Evolutionary conservation across 2,113 vertebrate genomes (phyloP).

Genomic region (Merops nubicus): DNA sequence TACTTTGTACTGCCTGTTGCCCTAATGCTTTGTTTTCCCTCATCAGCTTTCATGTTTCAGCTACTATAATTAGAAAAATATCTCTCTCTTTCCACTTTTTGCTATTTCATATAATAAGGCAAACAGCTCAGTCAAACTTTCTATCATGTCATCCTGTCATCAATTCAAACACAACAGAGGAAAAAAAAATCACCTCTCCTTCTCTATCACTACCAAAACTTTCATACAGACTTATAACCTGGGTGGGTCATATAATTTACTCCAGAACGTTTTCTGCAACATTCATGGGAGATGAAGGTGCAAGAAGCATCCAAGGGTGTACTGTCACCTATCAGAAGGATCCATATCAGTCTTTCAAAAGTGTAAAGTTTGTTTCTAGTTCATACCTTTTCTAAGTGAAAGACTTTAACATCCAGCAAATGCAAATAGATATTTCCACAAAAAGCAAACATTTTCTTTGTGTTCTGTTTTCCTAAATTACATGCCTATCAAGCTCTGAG

Average conservation of each 20-base stretch:
- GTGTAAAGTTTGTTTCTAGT: not conserved
- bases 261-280: not conserved
- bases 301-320: not conserved
- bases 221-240: not conserved
- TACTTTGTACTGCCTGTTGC: not conserved
- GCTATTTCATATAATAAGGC: not conserved
- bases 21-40: not conserved
- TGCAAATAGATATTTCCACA: not conserved
- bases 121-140: not conserved
- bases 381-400: not conserved
- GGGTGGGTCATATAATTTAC: not conserved
- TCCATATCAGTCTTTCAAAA: not conserved
- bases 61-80: not conserved
- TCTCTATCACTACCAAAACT: not conserved
- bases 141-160: not conserved
- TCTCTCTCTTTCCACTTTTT: not conserved
- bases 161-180: not conserved
- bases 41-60: not conserved
- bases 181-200: not conserved
- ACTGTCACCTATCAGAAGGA: not conserved
- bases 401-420: not conserved
- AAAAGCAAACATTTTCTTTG: not conserved
- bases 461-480: conserved; percentile 14
- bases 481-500: not conserved
- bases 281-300: not conserved